phyloP scores from a whole-genome alignment of 2,113 vertebrate genomes.

The Cyphomyrus discorhynchus region DNA sequence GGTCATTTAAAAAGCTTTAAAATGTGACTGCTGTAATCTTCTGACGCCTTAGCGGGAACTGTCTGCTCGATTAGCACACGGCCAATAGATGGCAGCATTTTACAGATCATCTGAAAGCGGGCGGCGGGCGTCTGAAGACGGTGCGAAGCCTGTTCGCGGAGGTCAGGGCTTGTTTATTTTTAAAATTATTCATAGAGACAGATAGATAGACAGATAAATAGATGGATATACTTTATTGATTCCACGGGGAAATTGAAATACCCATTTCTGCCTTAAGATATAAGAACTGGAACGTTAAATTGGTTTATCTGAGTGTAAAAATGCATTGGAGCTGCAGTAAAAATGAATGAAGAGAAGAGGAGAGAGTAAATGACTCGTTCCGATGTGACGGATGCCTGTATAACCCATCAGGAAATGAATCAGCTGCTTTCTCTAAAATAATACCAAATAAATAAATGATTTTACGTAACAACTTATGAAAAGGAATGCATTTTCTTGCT shows the following conservation, averaged over 20 bases:
- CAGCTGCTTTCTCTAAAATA: background rate
- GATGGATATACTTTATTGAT: background rate
- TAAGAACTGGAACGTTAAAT: background rate
- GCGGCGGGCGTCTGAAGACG: background rate
- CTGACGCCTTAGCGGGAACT: background rate
- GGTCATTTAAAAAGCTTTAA: background rate
- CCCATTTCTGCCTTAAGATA: background rate
- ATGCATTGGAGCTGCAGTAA: background rate
- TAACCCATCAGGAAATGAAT: background rate
- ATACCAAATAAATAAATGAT: background rate
- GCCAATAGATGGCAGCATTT: conserved; percentile 93
- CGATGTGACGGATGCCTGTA: background rate
- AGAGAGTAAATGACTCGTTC: background rate
- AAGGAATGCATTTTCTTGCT: background rate
- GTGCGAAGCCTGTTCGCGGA: background rate
- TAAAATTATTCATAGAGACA: background rate
- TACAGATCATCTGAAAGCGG: conserved; percentile 66
- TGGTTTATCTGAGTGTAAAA: background rate
- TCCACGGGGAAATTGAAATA: background rate
- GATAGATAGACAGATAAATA: conserved; percentile 2
- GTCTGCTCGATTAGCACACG: background rate
- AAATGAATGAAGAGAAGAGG: background rate
- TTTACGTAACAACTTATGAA: background rate
- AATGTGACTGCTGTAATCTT: background rate
- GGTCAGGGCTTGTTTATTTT: background rate